phyloP scores from a whole-genome alignment of 2,113 vertebrate genomes.

The Kryptolebias marmoratus region DNA sequence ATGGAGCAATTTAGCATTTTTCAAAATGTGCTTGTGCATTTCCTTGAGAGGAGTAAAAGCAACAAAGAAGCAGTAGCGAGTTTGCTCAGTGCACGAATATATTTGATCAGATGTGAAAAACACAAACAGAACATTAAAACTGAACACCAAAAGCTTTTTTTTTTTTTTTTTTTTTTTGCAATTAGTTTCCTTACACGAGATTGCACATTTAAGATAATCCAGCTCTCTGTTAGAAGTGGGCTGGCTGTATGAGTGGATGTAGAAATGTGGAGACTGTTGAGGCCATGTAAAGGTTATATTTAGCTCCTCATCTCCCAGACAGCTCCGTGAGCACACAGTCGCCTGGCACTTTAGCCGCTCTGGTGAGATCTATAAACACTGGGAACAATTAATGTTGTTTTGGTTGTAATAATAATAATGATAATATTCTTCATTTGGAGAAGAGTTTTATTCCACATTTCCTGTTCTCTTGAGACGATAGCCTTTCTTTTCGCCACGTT shows the following conservation, averaged over 20 bases:
- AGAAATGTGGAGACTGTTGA: conserved; percentile 45
- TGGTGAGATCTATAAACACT: conserved; percentile 43
- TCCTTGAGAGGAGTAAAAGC: background rate
- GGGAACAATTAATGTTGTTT: conserved; percentile 43
- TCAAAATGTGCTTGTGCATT: background rate
- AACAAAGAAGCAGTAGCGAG: background rate
- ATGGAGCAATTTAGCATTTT: background rate
- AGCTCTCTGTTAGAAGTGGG: conserved; percentile 28
- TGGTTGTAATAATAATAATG: conserved; percentile 9
- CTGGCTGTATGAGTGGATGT: conserved; percentile 42
- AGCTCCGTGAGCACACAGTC: conserved; percentile 54
- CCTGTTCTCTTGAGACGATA: conserved; percentile 2
- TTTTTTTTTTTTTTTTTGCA: conserved; percentile 9
- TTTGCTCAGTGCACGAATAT: background rate
- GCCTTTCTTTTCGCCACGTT: conserved; percentile 2
- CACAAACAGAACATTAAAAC: conserved; percentile 8
- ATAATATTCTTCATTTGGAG: conserved; percentile 23
- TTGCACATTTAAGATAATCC: conserved; percentile 32
- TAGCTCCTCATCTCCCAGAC: conserved; percentile 70
- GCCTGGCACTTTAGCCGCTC: conserved; percentile 46
- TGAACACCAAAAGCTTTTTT: background rate
- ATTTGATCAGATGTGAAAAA: background rate
- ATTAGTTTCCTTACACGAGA: conserved; percentile 2
- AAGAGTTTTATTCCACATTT: conserved; percentile 1
- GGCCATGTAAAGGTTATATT: conserved; percentile 70